Evolutionary conservation across 2,797 vertebrate genomes (phyloP), one percentile per base, ranked within the genome.

Genomic region (Coregonus ussuriensis): DNA sequence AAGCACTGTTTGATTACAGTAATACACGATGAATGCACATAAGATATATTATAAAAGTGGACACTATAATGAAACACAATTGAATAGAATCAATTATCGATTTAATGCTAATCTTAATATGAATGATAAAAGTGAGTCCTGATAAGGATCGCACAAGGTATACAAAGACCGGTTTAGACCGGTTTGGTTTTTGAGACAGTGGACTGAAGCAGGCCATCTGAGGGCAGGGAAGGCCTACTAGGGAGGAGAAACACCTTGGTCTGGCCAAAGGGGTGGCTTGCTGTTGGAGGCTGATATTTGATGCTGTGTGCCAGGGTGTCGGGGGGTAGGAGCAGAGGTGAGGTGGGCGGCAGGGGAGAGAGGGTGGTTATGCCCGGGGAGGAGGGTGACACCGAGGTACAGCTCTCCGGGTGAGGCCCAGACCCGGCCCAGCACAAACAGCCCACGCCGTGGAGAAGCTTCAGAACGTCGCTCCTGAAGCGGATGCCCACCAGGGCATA

Each of bases 401-500:
- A 84, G 77, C 71, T 88, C 0, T 74, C 7, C 0, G 16, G 16
- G 0, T 62, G 73, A 0, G 69, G 16, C 0, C 0, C 14, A 6
- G 77, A 0, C 3, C 33, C 41, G 0, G 4, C 1, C 0, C 56
- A 3, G 0, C 73, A 80, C 0, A 1, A 35, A 37, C 95, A 95
- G 68, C 95, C 84, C 0, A 69, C 76, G 0, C 93, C 77, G 0
- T 54, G 86, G 13, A 96, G 52, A 47, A 99, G 85, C 81, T 80
- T 88, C 68, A 90, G 18, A 47, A 98, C 91, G 18, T 99, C 96
- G 0, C 53, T 92, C 1, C 97, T 93, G 93, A 99, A 99, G 21
- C 95, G 94, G 18, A 96, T 93, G 0, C 96, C 96, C 6, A 97
- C 87, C 78, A 99, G 94, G 11, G 95, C 96, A 0, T 98, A 99